These are phyloP conservation scores for Metopia argyrocephala DNA, from an alignment of 2,888 invertebrate genomes.

Conservation along the genomic window DNA sequence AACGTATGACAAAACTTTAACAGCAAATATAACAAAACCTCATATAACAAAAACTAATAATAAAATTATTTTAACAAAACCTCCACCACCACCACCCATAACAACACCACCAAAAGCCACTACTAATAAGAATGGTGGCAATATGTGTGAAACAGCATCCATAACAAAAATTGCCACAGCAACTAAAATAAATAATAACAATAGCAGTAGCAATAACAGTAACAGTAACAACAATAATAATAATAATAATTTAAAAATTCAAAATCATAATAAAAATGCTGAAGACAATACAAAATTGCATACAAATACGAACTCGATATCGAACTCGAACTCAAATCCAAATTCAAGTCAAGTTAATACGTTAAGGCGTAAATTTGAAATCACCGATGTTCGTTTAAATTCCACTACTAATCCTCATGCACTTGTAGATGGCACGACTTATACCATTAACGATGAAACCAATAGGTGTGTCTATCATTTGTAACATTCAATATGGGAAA, in stretches of 20 bases:
- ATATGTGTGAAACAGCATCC: not conserved
- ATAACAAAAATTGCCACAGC: not conserved
- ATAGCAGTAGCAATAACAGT: conserved; percentile 22
- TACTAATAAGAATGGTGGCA: conserved; percentile 48
- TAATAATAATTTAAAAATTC: conserved; percentile 9
- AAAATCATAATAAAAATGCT: conserved; percentile 14
- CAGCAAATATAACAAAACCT: conserved; percentile 51
- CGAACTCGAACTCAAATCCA: conserved; percentile 48
- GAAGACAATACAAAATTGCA: conserved; percentile 28
- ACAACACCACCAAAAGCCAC: conserved; percentile 23
- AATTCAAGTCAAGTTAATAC: conserved; percentile 67
- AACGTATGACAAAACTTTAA: conserved; percentile 24
- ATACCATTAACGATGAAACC: conserved; percentile 73
- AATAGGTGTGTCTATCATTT: conserved; percentile 76
- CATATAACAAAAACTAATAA: conserved; percentile 31
- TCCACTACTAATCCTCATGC: conserved; percentile 81
- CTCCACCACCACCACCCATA: conserved; percentile 53
- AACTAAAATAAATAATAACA: conserved; percentile 46
- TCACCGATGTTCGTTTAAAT: conserved; percentile 80
- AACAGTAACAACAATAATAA: not conserved
- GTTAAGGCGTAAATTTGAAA: conserved; percentile 78
- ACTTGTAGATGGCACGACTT: conserved; percentile 78
- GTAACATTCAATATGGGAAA: conserved; percentile 49
- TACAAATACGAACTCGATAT: conserved; percentile 10
- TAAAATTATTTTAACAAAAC: conserved; percentile 48